These are phyloP conservation scores for Meloidogyne chitwoodi DNA, from an alignment of 1,140 invertebrate genomes.

Conservation along the genomic window DNA sequence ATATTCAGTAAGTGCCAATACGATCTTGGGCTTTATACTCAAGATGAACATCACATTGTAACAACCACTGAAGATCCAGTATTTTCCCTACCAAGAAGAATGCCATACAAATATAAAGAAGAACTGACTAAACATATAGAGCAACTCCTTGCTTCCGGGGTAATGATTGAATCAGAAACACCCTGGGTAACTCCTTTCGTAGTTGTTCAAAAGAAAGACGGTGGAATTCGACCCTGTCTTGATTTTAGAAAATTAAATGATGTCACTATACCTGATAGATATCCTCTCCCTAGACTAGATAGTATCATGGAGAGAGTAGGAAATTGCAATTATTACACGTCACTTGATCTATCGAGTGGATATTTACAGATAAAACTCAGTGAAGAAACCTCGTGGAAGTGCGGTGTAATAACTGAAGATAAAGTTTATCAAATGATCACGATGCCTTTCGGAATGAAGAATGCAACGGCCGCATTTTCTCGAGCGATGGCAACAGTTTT, in stretches of 20 bases:
- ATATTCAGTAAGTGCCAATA: background rate
- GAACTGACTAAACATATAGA: background rate
- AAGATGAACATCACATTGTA: background rate
- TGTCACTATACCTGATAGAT: conserved; percentile 61
- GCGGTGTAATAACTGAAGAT: conserved; percentile 1
- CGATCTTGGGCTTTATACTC: background rate
- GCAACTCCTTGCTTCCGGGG: background rate
- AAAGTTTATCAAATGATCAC: background rate
- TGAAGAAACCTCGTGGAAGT: background rate
- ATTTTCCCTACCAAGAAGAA: background rate
- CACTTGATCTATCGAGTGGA: background rate
- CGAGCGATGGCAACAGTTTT: background rate
- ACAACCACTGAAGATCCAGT: conserved; percentile 12
- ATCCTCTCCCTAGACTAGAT: conserved; percentile 64
- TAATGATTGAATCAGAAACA: conserved; percentile 1
- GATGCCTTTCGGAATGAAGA: background rate
- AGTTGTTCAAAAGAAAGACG: conserved; percentile 11
- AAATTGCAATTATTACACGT: background rate
- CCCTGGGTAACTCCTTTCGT: conserved; percentile 4
- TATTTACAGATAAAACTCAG: background rate
- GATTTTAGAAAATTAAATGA: conserved; percentile 63
- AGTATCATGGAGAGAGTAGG: conserved; percentile 44
- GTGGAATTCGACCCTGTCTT: conserved; percentile 56
- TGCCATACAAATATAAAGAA: conserved; percentile 2
- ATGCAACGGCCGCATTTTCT: background rate